These are phyloP conservation scores for Tiphia femorata DNA, from an alignment of 2,888 invertebrate species.

Conservation along the genomic window DNA sequence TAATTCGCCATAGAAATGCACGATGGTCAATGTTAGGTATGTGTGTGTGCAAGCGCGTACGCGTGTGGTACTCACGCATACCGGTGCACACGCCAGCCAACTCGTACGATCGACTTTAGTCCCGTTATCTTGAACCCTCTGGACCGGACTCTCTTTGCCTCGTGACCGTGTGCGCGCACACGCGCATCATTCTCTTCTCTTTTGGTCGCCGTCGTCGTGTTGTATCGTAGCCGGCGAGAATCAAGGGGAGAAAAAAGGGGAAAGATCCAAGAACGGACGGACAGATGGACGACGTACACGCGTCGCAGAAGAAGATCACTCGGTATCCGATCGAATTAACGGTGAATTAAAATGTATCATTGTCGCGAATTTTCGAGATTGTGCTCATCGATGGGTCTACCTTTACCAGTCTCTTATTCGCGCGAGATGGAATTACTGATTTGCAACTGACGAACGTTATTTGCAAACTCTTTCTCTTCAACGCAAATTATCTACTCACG, in stretches of 20 bases:
- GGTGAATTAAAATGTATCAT: constrained; percentile 52
- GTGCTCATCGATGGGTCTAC: too few species aligned
- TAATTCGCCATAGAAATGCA: not conserved
- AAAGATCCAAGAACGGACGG: not conserved
- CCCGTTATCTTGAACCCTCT: constrained; percentile 65
- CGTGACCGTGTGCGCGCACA: constrained; percentile 19
- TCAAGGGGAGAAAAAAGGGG: not conserved
- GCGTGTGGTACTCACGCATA: too few species aligned
- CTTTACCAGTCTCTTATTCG: too few species aligned
- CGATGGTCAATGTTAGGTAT: not conserved
- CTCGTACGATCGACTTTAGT: constrained; percentile 50
- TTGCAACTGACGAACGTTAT: too few species aligned
- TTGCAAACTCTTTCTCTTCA: too few species aligned
- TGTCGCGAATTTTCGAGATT: constrained; percentile 33
- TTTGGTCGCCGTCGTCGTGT: too few species aligned
- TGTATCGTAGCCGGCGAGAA: constrained; percentile 19
- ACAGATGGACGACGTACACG: not conserved
- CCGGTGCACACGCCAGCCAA: constrained; percentile 23
- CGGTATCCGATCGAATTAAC: constrained; percentile 46
- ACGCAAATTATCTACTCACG: too few species aligned
- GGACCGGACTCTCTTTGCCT: constrained; percentile 46
- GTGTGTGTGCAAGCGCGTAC: not conserved
- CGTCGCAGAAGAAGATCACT: constrained; percentile 33
- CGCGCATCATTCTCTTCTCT: too few species aligned
- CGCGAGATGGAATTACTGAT: too few species aligned